Conservation (phyloP, 2,888 invertebrate genomes). For the Folsomia candida region DNA sequence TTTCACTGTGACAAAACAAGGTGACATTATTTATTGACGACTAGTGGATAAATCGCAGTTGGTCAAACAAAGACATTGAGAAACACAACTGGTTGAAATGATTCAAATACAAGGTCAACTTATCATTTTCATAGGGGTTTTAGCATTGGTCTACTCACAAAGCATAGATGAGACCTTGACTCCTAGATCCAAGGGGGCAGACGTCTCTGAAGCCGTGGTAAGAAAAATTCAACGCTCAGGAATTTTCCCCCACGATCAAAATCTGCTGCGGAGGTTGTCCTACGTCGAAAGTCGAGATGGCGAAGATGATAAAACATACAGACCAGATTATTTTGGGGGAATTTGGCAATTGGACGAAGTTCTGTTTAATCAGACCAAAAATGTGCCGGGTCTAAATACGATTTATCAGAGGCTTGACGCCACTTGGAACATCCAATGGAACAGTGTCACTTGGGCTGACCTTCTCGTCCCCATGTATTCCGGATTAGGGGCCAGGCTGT, state of each 20-base stretch:
- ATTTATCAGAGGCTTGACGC: slow-evolving; percentile 2
- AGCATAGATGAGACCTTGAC: slow-evolving; percentile 7
- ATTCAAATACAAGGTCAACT: too few relatives aligned
- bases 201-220: slow-evolving; percentile 28
- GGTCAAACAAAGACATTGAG: too few relatives aligned
- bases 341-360: slow-evolving; percentile 32
- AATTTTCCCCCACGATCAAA: slow-evolving; percentile 28
- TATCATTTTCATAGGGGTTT: too few relatives aligned
- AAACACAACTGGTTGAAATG: too few relatives aligned
- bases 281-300: slow-evolving; percentile 32
- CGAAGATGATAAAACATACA: slow-evolving; percentile 14
- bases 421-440: slow-evolving; percentile 26
- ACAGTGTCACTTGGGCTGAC: slow-evolving; percentile 8
- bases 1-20: too few relatives aligned
- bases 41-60: too few relatives aligned
- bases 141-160: neutral
- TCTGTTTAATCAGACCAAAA: slow-evolving; percentile 18
- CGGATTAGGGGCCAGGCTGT: slow-evolving; percentile 30
- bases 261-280: slow-evolving; percentile 27
- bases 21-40: too few relatives aligned
- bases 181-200: slow-evolving; percentile 17
- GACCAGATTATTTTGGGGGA: slow-evolving; percentile 24
- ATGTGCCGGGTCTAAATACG: neutral
- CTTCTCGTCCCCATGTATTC: slow-evolving; percentile 30
- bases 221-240: slow-evolving; percentile 11